Evolutionary conservation across 2,888 invertebrate genomes (phyloP).

Genomic region (Tiliacea aurago): DNA sequence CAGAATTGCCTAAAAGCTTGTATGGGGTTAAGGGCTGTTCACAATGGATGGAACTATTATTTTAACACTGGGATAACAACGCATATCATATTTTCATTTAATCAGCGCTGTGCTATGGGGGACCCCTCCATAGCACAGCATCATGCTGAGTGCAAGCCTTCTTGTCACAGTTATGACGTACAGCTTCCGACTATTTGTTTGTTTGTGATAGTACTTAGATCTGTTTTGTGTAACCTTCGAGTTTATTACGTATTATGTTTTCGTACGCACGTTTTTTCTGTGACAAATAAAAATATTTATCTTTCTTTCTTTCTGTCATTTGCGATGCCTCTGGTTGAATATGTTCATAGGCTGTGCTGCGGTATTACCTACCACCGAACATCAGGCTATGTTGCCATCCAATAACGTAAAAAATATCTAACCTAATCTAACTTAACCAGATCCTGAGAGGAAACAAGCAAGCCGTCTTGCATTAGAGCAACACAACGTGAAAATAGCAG

Average conservation of each 20-base stretch:
- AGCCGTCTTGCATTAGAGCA: not conserved
- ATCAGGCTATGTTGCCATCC: not conserved
- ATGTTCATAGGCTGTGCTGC: not conserved
- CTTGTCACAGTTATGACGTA: too few relatives aligned
- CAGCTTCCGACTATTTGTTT: too few relatives aligned
- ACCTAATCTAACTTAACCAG: not conserved
- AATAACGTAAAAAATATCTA: not conserved
- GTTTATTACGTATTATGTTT: too few relatives aligned
- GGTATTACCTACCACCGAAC: not conserved
- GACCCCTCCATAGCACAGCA: too few relatives aligned
- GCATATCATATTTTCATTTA: too few relatives aligned
- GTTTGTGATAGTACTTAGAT: too few relatives aligned
- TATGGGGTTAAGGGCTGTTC: slow-evolving; percentile 1
- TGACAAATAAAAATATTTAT: too few relatives aligned
- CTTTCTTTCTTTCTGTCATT: not conserved
- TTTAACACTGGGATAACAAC: not conserved
- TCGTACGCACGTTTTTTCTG: too few relatives aligned
- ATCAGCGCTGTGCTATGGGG: too few relatives aligned
- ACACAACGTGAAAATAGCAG: too few relatives aligned
- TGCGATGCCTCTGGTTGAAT: not conserved
- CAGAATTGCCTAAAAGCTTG: slow-evolving; percentile 48
- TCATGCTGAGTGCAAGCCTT: too few relatives aligned
- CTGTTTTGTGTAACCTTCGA: too few relatives aligned
- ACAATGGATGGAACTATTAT: not conserved
- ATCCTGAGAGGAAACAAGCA: not conserved